Evolutionary conservation across 2,888 invertebrate species (phyloP).

Genomic region (Amiota communis): DNA sequence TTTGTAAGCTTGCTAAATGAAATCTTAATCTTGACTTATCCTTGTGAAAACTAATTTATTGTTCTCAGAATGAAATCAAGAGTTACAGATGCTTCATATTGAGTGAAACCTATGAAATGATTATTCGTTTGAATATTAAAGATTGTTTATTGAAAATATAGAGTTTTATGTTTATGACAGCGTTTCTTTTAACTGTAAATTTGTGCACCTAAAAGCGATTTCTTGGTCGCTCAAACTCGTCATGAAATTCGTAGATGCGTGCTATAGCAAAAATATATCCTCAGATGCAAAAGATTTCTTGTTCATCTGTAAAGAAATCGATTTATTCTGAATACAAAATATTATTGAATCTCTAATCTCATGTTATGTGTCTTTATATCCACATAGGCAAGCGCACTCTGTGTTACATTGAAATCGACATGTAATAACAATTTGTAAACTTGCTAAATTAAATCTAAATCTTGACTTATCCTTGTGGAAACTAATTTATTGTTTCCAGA

Average conservation of each 20-base stretch:
- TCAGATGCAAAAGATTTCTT: constrained; percentile 46
- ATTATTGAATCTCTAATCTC: constrained; percentile 12
- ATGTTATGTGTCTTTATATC: constrained; percentile 25
- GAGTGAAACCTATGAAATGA: neutral
- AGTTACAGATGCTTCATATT: constrained; percentile 30
- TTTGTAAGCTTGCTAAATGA: constrained; percentile 42
- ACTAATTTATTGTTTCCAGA: constrained; percentile 34
- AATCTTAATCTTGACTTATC: constrained; percentile 42
- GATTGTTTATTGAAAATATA: too few relatives aligned
- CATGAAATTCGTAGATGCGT: constrained; percentile 57
- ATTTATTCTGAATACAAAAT: constrained; percentile 18
- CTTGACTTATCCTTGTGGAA: constrained; percentile 47
- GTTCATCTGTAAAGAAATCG: neutral
- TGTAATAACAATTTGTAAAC: constrained; percentile 47
- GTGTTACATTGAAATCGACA: constrained; percentile 53
- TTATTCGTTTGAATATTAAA: too few relatives aligned
- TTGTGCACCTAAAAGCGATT: constrained; percentile 45
- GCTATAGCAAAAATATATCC: constrained; percentile 41
- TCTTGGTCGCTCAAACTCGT: constrained; percentile 41
- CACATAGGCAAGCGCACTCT: constrained; percentile 55
- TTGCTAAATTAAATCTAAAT: constrained; percentile 35
- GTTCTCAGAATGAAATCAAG: constrained; percentile 47
- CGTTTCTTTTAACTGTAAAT: neutral
- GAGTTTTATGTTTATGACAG: too few relatives aligned
- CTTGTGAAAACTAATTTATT: constrained; percentile 37